Evolutionary conservation across 2,888 invertebrate genomes (phyloP), one percentile per base, ranked within the genome.

Genomic region (Machimus atricapillus): DNA sequence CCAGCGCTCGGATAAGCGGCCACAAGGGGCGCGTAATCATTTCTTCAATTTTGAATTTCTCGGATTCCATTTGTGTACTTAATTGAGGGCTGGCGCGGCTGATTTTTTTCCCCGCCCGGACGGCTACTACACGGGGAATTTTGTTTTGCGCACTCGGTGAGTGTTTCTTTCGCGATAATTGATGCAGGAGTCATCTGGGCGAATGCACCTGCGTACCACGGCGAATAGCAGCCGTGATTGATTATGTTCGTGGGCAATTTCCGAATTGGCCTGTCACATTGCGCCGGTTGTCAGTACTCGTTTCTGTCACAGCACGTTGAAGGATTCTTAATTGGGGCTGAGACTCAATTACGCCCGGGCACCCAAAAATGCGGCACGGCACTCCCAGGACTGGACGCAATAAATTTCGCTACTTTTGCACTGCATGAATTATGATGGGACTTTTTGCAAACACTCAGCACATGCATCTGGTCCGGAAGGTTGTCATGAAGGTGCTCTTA

Each of bases 41-140:
- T 86, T 86, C 78, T 86, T 79, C 66, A 79, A 86, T 86, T 86
- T 78, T 37, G 78, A 86, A 86, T 86, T 79, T 78, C 86, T 86
- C 23, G 31, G 23, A 86, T 86, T 86, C 86, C 86, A 79, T 37
- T 86, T 78, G 37, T 43, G 31, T 58, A 56, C n/a, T 66, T 86
- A 86, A 86, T 86, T 86, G 86, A 77, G 40, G 37, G 56, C 78
- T 78, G 58, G 56, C 40, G 78, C 27, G 58, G 78, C 77, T 6
- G 52, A 16, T 46, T 9, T 78, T 86, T 85, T 85, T 85, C 46
- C 46, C 43, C 46, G 46, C 74, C 43, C 46, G 16, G 37, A 0
- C 76, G 5, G 66, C 66, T 66, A 27, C 85, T 85, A 85, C 85
- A 85, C 74, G 85, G 43, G 43, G 79, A 86, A 86, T 86, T 86